Percentiles rank a stretch among this genome's conserved stretches.
Evolutionary conservation across 1,140 invertebrate genomes (phyloP).

Genomic region (Phymorhynchus buccinoides): DNA sequence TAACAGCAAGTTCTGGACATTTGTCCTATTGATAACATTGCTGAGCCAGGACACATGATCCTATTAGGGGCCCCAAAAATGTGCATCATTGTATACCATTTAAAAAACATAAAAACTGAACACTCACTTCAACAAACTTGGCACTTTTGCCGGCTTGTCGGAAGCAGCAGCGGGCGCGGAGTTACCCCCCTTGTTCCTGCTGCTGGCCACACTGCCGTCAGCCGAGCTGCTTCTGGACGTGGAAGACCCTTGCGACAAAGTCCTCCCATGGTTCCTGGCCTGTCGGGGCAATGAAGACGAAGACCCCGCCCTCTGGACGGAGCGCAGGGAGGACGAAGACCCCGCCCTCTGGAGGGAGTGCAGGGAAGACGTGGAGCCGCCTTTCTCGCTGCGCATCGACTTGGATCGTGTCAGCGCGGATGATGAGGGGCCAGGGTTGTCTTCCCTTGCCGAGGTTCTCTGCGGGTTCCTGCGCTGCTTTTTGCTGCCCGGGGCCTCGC

Average conservation of each 20-base stretch:
- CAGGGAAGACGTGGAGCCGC: conserved; percentile 5
- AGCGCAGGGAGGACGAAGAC: not conserved
- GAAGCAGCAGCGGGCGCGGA: too few species aligned
- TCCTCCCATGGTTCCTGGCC: too few species aligned
- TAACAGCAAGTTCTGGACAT: too few species aligned
- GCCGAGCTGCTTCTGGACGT: conserved; percentile 14
- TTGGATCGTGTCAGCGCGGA: not conserved
- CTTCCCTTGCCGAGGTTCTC: not conserved
- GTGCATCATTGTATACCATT: too few species aligned
- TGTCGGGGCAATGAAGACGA: too few species aligned
- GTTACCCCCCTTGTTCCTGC: too few species aligned
- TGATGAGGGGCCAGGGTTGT: not conserved
- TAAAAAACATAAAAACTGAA: not conserved
- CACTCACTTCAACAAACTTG: conserved; percentile 31
- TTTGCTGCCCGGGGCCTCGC: conserved; percentile 6
- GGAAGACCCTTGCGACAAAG: too few species aligned
- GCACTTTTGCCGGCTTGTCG: not conserved
- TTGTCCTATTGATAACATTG: too few species aligned
- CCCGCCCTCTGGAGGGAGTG: not conserved
- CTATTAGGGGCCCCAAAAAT: too few species aligned
- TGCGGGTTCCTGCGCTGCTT: conserved; percentile 28
- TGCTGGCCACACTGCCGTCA: not conserved
- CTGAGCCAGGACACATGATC: too few species aligned
- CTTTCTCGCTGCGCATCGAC: not conserved
- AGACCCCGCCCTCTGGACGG: too few species aligned